Evolutionary conservation across 2,797 vertebrate genomes (phyloP).

Genomic region (Babyrousa celebensis): DNA sequence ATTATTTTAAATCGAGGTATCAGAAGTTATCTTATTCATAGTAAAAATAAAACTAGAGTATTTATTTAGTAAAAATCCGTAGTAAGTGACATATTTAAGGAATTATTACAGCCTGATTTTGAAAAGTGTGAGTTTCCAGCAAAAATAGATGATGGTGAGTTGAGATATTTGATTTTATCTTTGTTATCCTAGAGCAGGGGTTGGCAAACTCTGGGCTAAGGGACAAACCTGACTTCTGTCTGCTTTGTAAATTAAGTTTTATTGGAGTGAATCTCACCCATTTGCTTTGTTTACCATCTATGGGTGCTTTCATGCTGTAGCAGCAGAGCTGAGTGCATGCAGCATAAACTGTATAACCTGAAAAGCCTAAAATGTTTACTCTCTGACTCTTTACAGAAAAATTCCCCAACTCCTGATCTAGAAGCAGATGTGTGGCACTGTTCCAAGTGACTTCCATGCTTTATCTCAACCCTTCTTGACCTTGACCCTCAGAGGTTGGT

Average conservation of each 20-base stretch:
- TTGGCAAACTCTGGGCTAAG: background rate
- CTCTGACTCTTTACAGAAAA: background rate
- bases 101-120: background rate
- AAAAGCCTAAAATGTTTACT: background rate
- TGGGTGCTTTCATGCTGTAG: background rate
- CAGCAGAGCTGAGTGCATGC: background rate
- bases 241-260: background rate
- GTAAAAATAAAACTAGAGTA: background rate
- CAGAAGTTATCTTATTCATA: background rate
- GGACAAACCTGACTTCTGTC: background rate
- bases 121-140: background rate
- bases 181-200: background rate
- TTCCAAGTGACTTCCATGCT: background rate
- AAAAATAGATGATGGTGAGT: background rate
- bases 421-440: background rate
- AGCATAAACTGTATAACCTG: background rate
- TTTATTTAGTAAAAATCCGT: background rate
- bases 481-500: accelerated
- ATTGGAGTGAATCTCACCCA: accelerated
- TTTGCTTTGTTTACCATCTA: background rate
- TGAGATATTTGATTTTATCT: background rate
- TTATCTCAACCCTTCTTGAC: accelerated
- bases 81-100: background rate
- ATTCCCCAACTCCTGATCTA: background rate
- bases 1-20: background rate